Percentiles rank a stretch among this genome's conserved stretches.
Conservation (phyloP, 2,888 invertebrate species). For the Cerastis leucographa region DNA sequence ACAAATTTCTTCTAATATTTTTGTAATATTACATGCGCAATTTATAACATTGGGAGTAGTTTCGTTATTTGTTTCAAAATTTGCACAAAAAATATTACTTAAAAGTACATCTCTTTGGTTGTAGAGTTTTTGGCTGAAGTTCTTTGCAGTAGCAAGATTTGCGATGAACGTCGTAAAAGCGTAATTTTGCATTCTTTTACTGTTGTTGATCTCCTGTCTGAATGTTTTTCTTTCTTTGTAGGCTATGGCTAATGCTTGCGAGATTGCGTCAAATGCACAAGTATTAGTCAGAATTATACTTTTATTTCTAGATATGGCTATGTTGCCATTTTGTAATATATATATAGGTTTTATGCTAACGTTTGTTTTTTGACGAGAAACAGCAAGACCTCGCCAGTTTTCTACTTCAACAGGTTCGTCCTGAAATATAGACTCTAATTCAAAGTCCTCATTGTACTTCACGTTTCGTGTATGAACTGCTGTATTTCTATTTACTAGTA, state of each 20-base stretch:
- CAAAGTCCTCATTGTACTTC: slow-evolving; percentile 15
- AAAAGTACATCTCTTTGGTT: slow-evolving; percentile 8
- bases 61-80: slow-evolving; percentile 1
- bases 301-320: slow-evolving; percentile 26
- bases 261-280: slow-evolving; percentile 30
- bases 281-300: slow-evolving; percentile 16
- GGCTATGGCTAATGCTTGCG: slow-evolving; percentile 29
- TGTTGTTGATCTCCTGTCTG: slow-evolving; percentile 13
- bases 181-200: slow-evolving; percentile 16
- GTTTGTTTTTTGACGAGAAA: slow-evolving; percentile 23
- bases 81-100: slow-evolving; percentile 4
- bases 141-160: slow-evolving; percentile 12
- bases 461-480: slow-evolving; percentile 23
- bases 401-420: slow-evolving; percentile 29
- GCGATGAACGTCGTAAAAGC: slow-evolving; percentile 16
- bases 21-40: slow-evolving; percentile 29
- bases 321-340: slow-evolving; percentile 40
- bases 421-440: slow-evolving; percentile 33
- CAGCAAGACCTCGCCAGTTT: slow-evolving; percentile 32
- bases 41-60: slow-evolving; percentile 8
- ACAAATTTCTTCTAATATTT: slow-evolving; percentile 28
- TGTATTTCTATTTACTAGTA: slow-evolving; percentile 19
- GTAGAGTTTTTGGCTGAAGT: slow-evolving; percentile 12
- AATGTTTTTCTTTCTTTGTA: slow-evolving; percentile 20
- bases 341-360: slow-evolving; percentile 21